Base-by-base conservation (phyloP, 2,113 vertebrate species). In the Archilochus colubris region DNA sequence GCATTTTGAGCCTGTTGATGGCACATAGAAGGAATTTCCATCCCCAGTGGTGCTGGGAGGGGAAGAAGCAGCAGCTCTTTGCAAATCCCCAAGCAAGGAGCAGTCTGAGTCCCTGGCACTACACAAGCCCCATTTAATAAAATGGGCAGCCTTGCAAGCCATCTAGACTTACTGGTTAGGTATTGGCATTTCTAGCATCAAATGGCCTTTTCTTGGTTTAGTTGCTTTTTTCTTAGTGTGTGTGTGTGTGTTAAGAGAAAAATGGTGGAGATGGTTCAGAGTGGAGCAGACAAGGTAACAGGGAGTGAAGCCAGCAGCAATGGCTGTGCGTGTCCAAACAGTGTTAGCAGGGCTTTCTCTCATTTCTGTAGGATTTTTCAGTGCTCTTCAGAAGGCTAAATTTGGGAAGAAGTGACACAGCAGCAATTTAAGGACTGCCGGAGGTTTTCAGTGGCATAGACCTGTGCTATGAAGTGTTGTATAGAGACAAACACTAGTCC, bases 371-470 rank as follows among this genome's bases (percentile, higher is more conserved):
- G 63, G 53, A 59, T 95, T 92, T 97, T 94, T 58, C 17, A 53
- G 43, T 48, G 55, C 38, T 83, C 40, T 78, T 94, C 79, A 93
- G 54, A 86, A 84, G 81, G 55, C 78, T 85, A 20, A 93, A 79
- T 66, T 53, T 92, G 63, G 67, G 51, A 0, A 58, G 72, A 94
- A 83, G 36, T 64, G 92, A 73, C 81, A 82, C 21, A 78, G 21
- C 69, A 72, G 36, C 72, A 69, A 24, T 86, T 95, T 74, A 91
- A 95, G 75, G 54, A 76, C 40, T 87, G 61, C 27, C 2, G 0
- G 78, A 82, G 61, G 31, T 79, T 89, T 92, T 94, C 53, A 36
- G 55, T 58, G 53, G 38, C 3, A 0, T 9, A 14, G 51, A 87
- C 74, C 61, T 15, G 48, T 57, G 67, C 84, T 80, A 53, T 25